Evolutionary conservation across 2,113 vertebrate species (phyloP).

Genomic region (Phylloscopus whistleri): DNA sequence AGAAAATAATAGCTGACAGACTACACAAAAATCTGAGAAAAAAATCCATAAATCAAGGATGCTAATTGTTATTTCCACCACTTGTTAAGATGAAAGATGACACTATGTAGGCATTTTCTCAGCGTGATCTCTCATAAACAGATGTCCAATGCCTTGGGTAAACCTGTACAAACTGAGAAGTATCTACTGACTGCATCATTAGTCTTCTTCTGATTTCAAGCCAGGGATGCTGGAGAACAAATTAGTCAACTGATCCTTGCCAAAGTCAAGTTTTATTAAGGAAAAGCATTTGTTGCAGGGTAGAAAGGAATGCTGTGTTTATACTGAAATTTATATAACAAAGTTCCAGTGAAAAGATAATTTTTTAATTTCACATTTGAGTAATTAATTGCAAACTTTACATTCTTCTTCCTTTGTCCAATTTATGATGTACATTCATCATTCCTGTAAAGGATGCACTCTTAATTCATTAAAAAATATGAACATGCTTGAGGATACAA

Average conservation of each 20-base stretch:
- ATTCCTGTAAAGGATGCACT: neutral
- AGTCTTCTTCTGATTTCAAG: slow-evolving; percentile 53
- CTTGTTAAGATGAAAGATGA: slow-evolving; percentile 67
- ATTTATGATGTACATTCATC: neutral
- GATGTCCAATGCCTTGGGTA: slow-evolving; percentile 60
- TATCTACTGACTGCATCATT: slow-evolving; percentile 53
- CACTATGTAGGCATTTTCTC: slow-evolving; percentile 33
- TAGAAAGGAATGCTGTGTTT: neutral
- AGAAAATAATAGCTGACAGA: slow-evolving; percentile 28
- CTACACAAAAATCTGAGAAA: neutral
- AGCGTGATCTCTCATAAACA: slow-evolving; percentile 57
- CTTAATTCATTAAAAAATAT: neutral
- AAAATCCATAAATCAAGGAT: slow-evolving; percentile 35
- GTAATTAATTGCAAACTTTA: neutral
- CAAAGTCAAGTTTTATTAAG: slow-evolving; percentile 50
- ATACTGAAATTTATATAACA: neutral
- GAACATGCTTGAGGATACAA: neutral
- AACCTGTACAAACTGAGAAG: slow-evolving; percentile 56
- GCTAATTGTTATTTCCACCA: slow-evolving; percentile 48
- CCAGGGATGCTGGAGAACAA: slow-evolving; percentile 53
- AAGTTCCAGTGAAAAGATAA: neutral
- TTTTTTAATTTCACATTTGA: neutral
- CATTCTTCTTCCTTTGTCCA: neutral
- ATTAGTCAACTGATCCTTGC: slow-evolving; percentile 55
- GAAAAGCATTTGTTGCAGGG: neutral